phyloP scores from a whole-genome alignment of 2,888 invertebrate genomes.

The Hofmannophila pseudospretella region DNA sequence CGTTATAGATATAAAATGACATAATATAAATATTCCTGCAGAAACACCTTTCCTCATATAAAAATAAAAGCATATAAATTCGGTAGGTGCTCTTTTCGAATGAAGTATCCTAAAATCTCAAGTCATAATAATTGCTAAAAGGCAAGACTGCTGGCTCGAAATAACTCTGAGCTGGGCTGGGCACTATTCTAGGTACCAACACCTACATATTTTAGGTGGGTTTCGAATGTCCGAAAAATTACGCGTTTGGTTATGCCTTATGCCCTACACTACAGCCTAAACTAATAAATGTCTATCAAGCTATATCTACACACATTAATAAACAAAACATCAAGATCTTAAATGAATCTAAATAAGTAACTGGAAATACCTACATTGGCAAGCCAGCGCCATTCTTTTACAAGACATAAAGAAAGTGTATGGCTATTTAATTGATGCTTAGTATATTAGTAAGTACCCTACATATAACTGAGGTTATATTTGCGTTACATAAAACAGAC shows the following conservation, averaged over 20 bases:
- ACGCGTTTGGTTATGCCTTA: constrained; percentile 36
- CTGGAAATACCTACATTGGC: constrained; percentile 29
- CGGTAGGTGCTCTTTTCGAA: too few species aligned
- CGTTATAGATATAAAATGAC: constrained; percentile 40
- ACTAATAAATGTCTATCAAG: constrained; percentile 31
- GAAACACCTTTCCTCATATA: too few species aligned
- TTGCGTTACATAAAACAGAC: neutral
- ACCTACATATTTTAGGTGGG: constrained; percentile 39
- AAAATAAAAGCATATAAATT: too few species aligned
- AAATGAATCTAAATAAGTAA: constrained; percentile 5
- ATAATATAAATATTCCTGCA: too few species aligned
- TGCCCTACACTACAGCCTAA: constrained; percentile 35
- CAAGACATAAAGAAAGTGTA: too few species aligned
- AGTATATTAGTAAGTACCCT: constrained; percentile 21
- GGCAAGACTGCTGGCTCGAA: neutral
- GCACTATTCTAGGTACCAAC: too few species aligned
- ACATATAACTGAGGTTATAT: neutral
- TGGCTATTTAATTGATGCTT: too few species aligned
- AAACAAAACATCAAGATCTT: constrained; percentile 21
- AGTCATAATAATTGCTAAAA: neutral
- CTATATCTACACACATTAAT: constrained; percentile 35
- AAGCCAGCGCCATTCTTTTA: constrained; percentile 47
- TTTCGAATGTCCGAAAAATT: constrained; percentile 43
- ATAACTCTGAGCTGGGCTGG: neutral
- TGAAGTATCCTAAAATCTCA: too few species aligned